Conservation (phyloP, 2,113 vertebrate genomes). For the Puntigrus tetrazona region DNA sequence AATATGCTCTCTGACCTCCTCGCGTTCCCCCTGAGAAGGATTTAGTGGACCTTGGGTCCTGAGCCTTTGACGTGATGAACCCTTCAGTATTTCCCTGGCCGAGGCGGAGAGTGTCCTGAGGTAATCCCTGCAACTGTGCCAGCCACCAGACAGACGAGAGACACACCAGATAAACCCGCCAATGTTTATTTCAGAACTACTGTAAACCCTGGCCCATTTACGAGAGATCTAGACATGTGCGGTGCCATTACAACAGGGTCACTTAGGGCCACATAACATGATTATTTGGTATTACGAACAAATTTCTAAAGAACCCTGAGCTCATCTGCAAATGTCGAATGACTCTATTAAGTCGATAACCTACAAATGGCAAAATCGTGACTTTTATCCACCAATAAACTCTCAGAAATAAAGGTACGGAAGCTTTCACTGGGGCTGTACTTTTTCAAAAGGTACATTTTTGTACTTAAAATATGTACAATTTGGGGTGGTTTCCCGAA, state of each 20-base stretch:
- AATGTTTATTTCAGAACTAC: constrained; percentile 9
- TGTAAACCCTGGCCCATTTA: constrained; percentile 26
- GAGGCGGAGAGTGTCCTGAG: constrained; percentile 12
- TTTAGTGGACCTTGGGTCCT: constrained; percentile 11
- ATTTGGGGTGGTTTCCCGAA: too few species aligned
- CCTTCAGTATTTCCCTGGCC: not conserved
- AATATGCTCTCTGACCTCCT: constrained; percentile 33
- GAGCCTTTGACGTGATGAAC: constrained; percentile 8
- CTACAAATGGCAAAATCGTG: too few species aligned
- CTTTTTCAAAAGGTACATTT: too few species aligned
- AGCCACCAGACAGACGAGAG: constrained; percentile 14
- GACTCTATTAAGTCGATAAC: not conserved
- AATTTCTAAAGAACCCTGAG: not conserved
- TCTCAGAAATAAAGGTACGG: too few species aligned
- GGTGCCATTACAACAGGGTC: not conserved
- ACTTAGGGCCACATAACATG: not conserved
- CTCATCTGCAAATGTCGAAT: not conserved
- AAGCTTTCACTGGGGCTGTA: too few species aligned
- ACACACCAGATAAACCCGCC: constrained; percentile 12
- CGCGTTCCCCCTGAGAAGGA: constrained; percentile 20
- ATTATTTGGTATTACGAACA: constrained; percentile 1
- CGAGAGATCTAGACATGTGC: not conserved
- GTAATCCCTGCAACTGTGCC: constrained; percentile 25
- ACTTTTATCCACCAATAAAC: too few species aligned
- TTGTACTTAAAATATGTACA: too few species aligned